Evolutionary conservation across 2,113 vertebrate species (phyloP), one percentile per base, ranked within the genome.

Genomic region (Cyprinodon tularosa): DNA sequence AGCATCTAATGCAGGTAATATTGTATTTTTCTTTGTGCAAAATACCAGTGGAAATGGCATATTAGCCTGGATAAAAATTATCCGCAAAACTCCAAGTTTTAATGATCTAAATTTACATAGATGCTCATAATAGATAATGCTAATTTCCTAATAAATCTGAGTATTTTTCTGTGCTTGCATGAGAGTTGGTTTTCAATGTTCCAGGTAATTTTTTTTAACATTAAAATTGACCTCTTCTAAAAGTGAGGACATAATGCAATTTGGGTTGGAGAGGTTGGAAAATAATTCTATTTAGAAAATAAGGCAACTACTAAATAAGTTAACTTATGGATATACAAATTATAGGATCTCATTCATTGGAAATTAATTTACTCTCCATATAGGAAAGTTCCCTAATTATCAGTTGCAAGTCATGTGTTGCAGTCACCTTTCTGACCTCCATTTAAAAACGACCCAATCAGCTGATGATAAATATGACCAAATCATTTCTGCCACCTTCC

Each of bases 391-490:
- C 77, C 50, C 82, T 92, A 87, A 92, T 93, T 90, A 91, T 93
- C 92, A 91, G 90, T 91, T 90, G 88, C 83, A 45, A 62, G 44
- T 81, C 88, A 77, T 91, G 90, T 93, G 87, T 87, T 72, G 86
- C 84, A 84, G 86, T 82, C 75, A 88, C 85, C 87, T 4, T 29
- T 39, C 73, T 79, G 89, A 90, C 88, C 92, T 90, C 80, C 75
- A 86, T 83, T 94, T 93, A 91, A 81, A 89, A 90, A 85, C 80
- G 86, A 80, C 66, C 89, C 86, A 91, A 90, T 93, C 91, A 17
- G 77, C 76, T 38, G 77, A 78, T 66, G 67, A 94, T 91, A 84
- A 89, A 86, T 92, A 90, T 92, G 82, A 80, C 82, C 86, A 86
- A 87, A 87, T 91, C 85, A 85, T 87, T 86, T 74, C 86, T 68